Base-by-base conservation (phyloP, 2,113 vertebrate species). In the Archilochus colubris region DNA sequence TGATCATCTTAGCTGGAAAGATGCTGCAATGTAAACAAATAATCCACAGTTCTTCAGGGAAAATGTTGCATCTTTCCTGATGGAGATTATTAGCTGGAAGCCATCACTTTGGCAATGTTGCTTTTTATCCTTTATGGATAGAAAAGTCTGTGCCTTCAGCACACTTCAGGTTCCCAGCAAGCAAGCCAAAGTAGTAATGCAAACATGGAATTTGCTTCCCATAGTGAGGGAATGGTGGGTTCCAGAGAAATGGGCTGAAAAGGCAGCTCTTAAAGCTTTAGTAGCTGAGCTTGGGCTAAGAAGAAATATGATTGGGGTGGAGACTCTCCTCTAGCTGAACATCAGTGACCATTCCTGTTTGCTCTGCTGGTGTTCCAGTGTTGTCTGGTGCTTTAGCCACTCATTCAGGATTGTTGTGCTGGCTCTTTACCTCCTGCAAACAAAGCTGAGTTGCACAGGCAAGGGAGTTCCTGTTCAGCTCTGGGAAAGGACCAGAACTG, bases 361-460 rank as follows among this genome's bases (percentile, higher is more conserved):
- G 36, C 27, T 63, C 62, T 63, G n/a, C 33, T 30, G 51, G 25
- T 18, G 3, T 64, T 53, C 19, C 43, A 21, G 36, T 8, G 13
- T 5, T 0, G 0, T 14, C 27, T 2, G 22, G 55, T 17, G 62
- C 50, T 50, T 50, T 10, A 33, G 33, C 48, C 15, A 2, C 10
- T 43, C 18, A 2, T 12, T 50, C 22, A 22, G 48, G 57, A 63
- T 9, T 3, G 28, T 9, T 3, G 28, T 9, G 1, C 20, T 58
- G 50, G 36, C 14, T 76, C 70, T 43, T n/a, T 10, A 10, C 18
- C 31, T 50, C 0, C 0, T 30, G 43, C 0, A 0, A 44, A 18
- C 11, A 27, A 24, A 59, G 25, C 38, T 11, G 33, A 55, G 43
- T 22, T n/a, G 17, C 10, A 5, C 3, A 5, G 0, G 4, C 14